Percentiles rank a stretch among this genome's conserved stretches.
phyloP scores from a whole-genome alignment of 2,797 vertebrate species.

The Cuniculus paca region DNA sequence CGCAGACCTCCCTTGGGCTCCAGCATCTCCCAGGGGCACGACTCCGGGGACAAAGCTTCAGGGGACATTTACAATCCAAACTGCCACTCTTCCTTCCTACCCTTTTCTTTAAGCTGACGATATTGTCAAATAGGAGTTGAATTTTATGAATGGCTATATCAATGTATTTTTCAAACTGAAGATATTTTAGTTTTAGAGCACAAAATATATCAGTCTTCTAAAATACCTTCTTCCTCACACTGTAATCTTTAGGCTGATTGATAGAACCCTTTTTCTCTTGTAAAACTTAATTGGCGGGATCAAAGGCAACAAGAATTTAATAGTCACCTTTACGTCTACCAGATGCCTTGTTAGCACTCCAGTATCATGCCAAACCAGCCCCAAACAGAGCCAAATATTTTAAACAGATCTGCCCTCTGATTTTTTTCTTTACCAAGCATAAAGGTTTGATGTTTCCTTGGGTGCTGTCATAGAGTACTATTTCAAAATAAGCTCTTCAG shows the following conservation, averaged over 20 bases:
- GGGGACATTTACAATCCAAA: background rate
- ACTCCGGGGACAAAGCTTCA: background rate
- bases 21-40: background rate
- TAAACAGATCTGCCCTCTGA: background rate
- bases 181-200: conserved; percentile 58
- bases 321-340: conserved; percentile 71
- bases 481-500: conserved; percentile 70
- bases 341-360: conserved; percentile 68
- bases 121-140: background rate
- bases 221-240: conserved; percentile 40
- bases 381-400: conserved; percentile 69
- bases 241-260: conserved; percentile 27
- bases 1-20: background rate
- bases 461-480: conserved; percentile 36
- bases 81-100: background rate
- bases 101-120: background rate
- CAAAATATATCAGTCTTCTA: background rate
- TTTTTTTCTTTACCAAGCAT: conserved; percentile 65
- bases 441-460: background rate
- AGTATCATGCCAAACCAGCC: conserved; percentile 71
- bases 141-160: background rate
- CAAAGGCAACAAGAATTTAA: conserved; percentile 81
- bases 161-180: conserved; percentile 1
- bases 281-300: conserved; percentile 82
- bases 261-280: conserved; percentile 65